A percentile compares a stretch with the other conserved stretches of the same genome.
Evolutionary conservation across 2,888 invertebrate species (phyloP).

Genomic region (Perithous albicinctus): DNA sequence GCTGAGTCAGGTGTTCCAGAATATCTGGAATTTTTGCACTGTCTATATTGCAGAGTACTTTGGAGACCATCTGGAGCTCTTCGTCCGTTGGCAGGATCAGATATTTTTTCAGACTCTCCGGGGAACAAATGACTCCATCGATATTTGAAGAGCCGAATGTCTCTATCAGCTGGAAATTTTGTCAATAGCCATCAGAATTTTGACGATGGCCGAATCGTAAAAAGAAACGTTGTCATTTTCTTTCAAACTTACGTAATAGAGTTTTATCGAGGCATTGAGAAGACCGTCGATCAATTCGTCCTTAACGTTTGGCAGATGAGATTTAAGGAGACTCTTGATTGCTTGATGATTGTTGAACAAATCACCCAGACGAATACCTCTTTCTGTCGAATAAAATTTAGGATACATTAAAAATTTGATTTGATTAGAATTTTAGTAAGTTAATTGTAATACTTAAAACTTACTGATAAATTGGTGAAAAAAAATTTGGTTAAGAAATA

Average conservation of each 20-base stretch:
- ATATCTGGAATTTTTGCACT: conserved; percentile 84
- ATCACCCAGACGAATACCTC: conserved; percentile 86
- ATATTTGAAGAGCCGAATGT: conserved; percentile 79
- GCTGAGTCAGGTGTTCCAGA: conserved; percentile 84
- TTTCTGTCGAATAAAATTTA: conserved; percentile 80
- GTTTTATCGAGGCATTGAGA: conserved; percentile 85
- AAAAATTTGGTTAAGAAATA: too few species aligned
- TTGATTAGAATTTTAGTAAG: too few species aligned
- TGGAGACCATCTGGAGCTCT: conserved; percentile 80
- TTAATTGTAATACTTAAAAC: too few species aligned
- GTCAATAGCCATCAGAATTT: conserved; percentile 32
- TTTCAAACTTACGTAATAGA: conserved; percentile 86
- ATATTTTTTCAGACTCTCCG: conserved; percentile 78
- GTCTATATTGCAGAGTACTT: conserved; percentile 84
- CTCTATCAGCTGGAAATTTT: conserved; percentile 75
- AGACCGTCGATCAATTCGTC: conserved; percentile 84
- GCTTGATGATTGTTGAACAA: conserved; percentile 85
- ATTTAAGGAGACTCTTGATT: conserved; percentile 83
- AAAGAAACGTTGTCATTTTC: not conserved
- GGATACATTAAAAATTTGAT: too few species aligned
- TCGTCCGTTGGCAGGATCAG: conserved; percentile 75
- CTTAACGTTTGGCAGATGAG: conserved; percentile 82
- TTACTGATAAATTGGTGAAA: too few species aligned
- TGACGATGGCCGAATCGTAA: not conserved
- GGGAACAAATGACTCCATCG: conserved; percentile 77